These are phyloP conservation scores for Taphrorychus bicolor DNA, from an alignment of 2,888 invertebrate species.

Conservation along the genomic window DNA sequence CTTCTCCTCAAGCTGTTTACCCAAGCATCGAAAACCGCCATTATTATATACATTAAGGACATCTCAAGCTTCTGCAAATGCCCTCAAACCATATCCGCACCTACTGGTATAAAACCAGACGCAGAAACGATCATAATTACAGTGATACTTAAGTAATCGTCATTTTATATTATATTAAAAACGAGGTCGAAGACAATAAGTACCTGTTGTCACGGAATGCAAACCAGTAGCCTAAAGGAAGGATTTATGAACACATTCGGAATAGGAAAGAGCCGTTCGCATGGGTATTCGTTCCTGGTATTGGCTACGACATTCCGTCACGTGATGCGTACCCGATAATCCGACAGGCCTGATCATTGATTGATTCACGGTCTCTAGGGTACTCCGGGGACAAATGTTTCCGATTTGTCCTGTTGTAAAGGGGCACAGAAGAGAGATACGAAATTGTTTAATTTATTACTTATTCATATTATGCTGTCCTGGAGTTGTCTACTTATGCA, in stretches of 20 bases:
- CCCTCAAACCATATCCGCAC: not conserved
- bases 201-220: constrained; percentile 46
- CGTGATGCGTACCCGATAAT: constrained; percentile 46
- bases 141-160: constrained; percentile 20
- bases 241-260: constrained; percentile 45
- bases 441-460: constrained; percentile 16
- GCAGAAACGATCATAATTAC: constrained; percentile 26
- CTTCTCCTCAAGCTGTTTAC: too few species aligned
- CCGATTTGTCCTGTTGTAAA: constrained; percentile 36
- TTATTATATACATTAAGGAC: not conserved
- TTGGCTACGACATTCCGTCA: constrained; percentile 44
- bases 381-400: constrained; percentile 34
- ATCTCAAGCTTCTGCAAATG: not conserved
- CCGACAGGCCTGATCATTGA: constrained; percentile 36
- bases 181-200: constrained; percentile 42
- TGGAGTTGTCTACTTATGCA: not conserved
- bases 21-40: too few species aligned
- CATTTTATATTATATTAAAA: constrained; percentile 24
- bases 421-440: constrained; percentile 13
- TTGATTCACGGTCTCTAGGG: constrained; percentile 36
- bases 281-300: constrained; percentile 42
- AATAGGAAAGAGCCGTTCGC: constrained; percentile 42
- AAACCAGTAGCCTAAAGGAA: constrained; percentile 43
- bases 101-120: not conserved
- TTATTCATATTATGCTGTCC: too few species aligned